These are phyloP conservation scores for Lepidurus apus DNA, from an alignment of 1,140 invertebrate genomes.

Conservation along the genomic window DNA sequence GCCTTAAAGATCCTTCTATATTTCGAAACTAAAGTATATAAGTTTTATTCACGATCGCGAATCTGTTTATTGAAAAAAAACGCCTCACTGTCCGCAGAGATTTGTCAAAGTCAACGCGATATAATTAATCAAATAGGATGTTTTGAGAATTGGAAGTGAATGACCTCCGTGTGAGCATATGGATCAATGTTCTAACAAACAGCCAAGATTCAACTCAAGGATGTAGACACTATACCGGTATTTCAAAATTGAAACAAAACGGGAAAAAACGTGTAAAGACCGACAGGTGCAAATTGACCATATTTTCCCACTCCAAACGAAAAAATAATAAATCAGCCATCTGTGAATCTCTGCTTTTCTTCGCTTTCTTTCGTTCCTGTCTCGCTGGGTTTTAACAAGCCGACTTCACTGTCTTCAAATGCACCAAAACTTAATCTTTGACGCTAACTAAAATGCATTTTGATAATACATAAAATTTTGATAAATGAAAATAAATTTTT, in stretches of 20 bases:
- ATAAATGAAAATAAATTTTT: too few relatives aligned
- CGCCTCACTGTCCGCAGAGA: too few relatives aligned
- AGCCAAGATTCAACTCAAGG: background rate
- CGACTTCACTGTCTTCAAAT: too few relatives aligned
- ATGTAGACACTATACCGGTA: background rate
- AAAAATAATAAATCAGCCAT: background rate
- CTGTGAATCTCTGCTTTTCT: background rate
- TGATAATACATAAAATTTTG: too few relatives aligned
- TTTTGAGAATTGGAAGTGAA: background rate
- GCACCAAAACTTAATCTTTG: too few relatives aligned
- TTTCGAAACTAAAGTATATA: too few relatives aligned
- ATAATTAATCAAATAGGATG: background rate
- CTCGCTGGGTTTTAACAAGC: too few relatives aligned
- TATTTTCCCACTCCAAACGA: background rate
- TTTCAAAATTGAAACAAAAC: background rate
- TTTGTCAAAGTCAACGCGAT: too few relatives aligned
- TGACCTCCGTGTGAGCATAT: slow-evolving; percentile 4
- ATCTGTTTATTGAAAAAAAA: too few relatives aligned
- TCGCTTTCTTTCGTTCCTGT: background rate
- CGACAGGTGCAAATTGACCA: background rate
- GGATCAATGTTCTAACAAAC: background rate
- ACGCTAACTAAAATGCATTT: too few relatives aligned
- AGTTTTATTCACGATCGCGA: too few relatives aligned
- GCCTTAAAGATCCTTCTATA: too few relatives aligned
- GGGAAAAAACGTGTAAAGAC: background rate